Conservation (phyloP, 2,888 invertebrate genomes). For the Agonopterix subpropinquella region DNA sequence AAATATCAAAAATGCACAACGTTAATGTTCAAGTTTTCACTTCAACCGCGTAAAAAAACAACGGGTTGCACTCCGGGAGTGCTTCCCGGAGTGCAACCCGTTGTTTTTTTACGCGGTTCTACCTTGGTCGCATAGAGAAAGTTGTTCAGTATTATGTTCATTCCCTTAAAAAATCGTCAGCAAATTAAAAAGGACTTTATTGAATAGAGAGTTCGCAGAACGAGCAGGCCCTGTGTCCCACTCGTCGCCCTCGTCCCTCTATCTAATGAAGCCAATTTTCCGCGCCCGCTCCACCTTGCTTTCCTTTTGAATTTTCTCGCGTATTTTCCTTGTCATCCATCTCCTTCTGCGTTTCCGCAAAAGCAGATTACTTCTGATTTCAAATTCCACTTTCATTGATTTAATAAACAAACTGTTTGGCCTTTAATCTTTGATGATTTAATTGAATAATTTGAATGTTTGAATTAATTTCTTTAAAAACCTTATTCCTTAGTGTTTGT, state of each 20-base stretch:
- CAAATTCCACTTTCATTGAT: conserved; percentile 61
- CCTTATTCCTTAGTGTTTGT: too few species aligned
- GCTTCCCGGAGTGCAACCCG: too few species aligned
- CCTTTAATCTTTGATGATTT: conserved; percentile 4
- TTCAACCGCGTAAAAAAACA: too few species aligned
- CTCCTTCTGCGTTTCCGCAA: conserved; percentile 60
- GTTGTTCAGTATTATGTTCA: too few species aligned
- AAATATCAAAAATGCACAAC: too few species aligned
- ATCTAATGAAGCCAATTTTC: conserved; percentile 74
- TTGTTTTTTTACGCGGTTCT: too few species aligned
- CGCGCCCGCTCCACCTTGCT: conserved; percentile 59
- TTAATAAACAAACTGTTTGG: conserved; percentile 43
- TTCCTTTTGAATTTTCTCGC: conserved; percentile 68
- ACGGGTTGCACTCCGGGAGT: too few species aligned
- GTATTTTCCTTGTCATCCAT: conserved; percentile 70
- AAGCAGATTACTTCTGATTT: conserved; percentile 70
- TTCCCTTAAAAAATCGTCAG: too few species aligned
- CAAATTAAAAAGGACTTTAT: too few species aligned
- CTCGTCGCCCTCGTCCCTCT: conserved; percentile 42
- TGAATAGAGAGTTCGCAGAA: too few species aligned
- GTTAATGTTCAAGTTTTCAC: too few species aligned
- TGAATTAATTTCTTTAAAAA: neutral
- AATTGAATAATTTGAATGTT: neutral
- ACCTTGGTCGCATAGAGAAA: too few species aligned
- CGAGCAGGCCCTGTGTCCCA: conserved; percentile 34